Evolutionary conservation across 2,888 invertebrate species (phyloP), one percentile per base, ranked within the genome.

Genomic region (Xylota sylvarum): DNA sequence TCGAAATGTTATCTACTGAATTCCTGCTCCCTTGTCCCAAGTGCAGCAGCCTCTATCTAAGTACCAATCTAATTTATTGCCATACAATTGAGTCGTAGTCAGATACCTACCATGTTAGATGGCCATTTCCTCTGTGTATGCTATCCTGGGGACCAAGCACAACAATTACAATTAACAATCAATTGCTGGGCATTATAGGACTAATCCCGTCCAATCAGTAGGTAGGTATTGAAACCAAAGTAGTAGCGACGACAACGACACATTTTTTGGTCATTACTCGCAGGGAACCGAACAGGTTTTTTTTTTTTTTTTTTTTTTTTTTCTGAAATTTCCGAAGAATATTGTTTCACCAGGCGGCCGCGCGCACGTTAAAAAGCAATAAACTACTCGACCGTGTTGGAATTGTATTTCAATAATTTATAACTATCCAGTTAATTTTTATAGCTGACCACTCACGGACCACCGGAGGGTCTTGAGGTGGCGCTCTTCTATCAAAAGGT

Each of bases 391-490:
- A 78, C 60, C 86, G 86, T 86, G 82, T 86, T 82, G 82, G 86
- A 86, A 86, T 86, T 86, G 86, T 82, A 82, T 86, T 86, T 86
- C 86, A 86, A 86, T 86, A 86, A 86, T 86, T 86, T 86, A 86
- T 86, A 86, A 86, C 86, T 73, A 74, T 72, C 77, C 77, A 86
- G 86, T 86, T 82, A 78, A 86, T 82, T 86, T 86, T 86, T 86
- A 86, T 86, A 60, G 81, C 76, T 81, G 82, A 85, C 76, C 80
- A 74, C 69, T 77, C 72, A 70, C 60, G 70, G 72, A 85, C 84
- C 85, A 73, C 84, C 81, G 78, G 72, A 86, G 86, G 77, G 77
- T 78, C 83, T 7, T 27, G 55, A 77, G 60, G 86, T 86, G 86
- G 86, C 86, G 86, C 86, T 86, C 82, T 86, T 86, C 86, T 82